Percentiles rank a stretch among this genome's conserved stretches.
Evolutionary conservation across 2,113 vertebrate genomes (phyloP).

Genomic region (Caloenas nicobarica): DNA sequence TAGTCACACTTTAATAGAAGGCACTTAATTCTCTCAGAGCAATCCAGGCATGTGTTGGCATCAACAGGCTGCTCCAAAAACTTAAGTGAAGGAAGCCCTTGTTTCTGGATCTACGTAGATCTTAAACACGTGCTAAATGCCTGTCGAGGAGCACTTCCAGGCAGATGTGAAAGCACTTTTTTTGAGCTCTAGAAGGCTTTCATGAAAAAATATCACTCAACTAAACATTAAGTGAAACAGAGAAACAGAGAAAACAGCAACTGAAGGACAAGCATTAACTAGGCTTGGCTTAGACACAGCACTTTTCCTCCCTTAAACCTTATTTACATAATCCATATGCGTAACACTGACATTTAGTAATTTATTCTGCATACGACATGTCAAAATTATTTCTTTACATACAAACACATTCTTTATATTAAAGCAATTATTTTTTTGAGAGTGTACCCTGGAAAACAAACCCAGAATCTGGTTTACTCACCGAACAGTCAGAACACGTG

Average conservation of each 20-base stretch:
- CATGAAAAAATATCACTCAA: background rate
- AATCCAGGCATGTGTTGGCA: background rate
- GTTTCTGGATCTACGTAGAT: background rate
- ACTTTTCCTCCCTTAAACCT: background rate
- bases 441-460: background rate
- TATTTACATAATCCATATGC: background rate
- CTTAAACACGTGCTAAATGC: fast-evolving
- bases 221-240: background rate
- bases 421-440: background rate
- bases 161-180: background rate
- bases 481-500: background rate
- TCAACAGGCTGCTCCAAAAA: background rate
- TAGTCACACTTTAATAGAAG: background rate
- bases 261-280: background rate
- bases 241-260: background rate
- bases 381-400: background rate
- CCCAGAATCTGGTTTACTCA: background rate
- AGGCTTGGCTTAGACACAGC: background rate
- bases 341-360: background rate
- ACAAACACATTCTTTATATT: background rate
- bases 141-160: background rate
- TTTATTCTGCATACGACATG: background rate
- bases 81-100: background rate
- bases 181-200: background rate
- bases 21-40: background rate